These are phyloP conservation scores for Burhinus oedicnemus DNA, from an alignment of 2,113 vertebrate genomes.

Conservation along the genomic window DNA sequence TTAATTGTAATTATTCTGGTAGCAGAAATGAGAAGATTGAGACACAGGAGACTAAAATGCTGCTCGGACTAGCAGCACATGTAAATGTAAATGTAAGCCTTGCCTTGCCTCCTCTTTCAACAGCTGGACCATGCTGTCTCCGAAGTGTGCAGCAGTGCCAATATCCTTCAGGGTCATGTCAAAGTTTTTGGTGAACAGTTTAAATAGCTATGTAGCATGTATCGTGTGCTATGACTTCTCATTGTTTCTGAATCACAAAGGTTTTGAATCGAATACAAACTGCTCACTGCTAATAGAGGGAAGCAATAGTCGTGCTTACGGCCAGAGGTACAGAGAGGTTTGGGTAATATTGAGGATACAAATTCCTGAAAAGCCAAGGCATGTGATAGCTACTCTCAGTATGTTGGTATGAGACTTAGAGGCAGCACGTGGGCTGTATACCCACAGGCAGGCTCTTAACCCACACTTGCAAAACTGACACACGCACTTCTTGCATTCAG, in stretches of 20 bases:
- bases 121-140: not conserved
- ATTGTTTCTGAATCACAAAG: not conserved
- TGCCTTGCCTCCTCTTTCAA: not conserved
- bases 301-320: not conserved
- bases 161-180: not conserved
- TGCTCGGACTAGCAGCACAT: not conserved
- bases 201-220: not conserved
- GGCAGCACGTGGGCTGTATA: not conserved
- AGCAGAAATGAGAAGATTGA: not conserved
- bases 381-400: not conserved
- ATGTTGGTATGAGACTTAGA: not conserved
- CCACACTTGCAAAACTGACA: not conserved
- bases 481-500: not conserved
- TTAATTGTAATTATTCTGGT: not conserved
- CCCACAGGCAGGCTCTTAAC: not conserved
- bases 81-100: not conserved
- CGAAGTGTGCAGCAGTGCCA: not conserved
- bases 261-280: not conserved
- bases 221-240: not conserved
- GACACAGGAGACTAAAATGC: not conserved
- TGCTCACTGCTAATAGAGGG: not conserved
- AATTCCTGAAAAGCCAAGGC: not conserved
- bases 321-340: not conserved
- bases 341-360: not conserved
- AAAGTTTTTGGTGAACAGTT: not conserved